phyloP scores from a whole-genome alignment of 2,113 vertebrate species.

The Urocolius indicus region DNA sequence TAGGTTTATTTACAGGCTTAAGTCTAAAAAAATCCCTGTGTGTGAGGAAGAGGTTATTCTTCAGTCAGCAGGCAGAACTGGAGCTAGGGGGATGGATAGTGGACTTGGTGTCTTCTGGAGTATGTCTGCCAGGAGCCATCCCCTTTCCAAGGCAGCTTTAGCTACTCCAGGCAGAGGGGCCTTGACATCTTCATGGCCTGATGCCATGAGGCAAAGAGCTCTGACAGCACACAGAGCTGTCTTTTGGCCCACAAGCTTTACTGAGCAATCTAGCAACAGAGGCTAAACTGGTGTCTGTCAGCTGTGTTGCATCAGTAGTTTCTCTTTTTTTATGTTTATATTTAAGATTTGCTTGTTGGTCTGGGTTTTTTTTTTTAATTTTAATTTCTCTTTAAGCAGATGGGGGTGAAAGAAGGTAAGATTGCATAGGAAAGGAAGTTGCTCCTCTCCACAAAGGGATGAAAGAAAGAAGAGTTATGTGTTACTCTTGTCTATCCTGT shows the following conservation, averaged over 20 bases:
- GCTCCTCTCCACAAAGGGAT: background rate
- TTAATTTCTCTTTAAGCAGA: background rate
- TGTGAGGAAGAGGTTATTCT: background rate
- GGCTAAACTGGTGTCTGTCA: rapidly evolving
- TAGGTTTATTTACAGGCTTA: background rate
- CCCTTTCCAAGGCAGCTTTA: background rate
- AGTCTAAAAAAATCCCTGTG: background rate
- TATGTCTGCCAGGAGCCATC: background rate
- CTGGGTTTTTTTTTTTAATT: background rate
- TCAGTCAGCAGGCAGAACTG: background rate
- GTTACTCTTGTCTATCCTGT: background rate
- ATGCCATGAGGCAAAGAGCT: background rate
- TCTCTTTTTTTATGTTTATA: background rate
- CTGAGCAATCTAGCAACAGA: background rate
- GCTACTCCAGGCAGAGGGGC: background rate
- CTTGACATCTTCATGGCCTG: background rate
- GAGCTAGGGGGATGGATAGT: background rate
- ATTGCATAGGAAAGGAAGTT: background rate
- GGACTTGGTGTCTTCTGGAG: background rate
- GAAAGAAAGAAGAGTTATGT: background rate
- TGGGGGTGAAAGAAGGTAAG: background rate
- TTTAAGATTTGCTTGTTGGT: background rate
- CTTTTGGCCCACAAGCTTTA: background rate
- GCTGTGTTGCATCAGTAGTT: background rate
- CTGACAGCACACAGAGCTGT: background rate